Evolutionary conservation across 2,888 invertebrate genomes (phyloP), one percentile per base, ranked within the genome.

Genomic region (Himalopsyche anomala): DNA sequence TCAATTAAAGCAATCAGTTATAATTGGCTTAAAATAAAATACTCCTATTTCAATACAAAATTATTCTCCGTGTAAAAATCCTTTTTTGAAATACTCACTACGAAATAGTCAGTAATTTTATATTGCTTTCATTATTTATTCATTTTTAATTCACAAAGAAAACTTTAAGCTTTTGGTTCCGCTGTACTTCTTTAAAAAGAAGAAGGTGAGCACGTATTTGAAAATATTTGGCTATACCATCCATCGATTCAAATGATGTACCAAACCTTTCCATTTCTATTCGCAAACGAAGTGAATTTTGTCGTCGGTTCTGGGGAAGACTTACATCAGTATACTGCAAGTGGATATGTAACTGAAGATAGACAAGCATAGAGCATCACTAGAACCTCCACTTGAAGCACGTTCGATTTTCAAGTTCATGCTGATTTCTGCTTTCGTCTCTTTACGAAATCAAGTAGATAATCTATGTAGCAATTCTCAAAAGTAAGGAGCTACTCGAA

Each of bases 351-450:
- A 62, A 8, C 62, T 19, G n/a, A n/a, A 62, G 62, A 62, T 62
- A 62, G 62, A 62, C 62, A 62, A 62, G 62, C 28, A 62, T 19
- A 62, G 62, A 62, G 28, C 19, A 8, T 19, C 62, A 62, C 62
- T 62, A 62, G 81, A 86, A 74, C 54, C 62, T 56, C 83, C 87
- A 87, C 87, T 87, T 62, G 51, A 84, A 54, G 88, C 88, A 88
- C 88, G 88, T 88, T 88, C 88, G 86, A 86, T 88, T 87, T 87
- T 88, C 88, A 88, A 86, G 88, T 88, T 88, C 88, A 88, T 79
- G 84, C 85, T 84, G 86, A 84, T 84, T 87, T 83, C 83, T 82
- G 62, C 82, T 38, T 62, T 38, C 69, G 45, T 85, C 45, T 74
- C 81, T 15, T 40, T 8, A 28, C n/a, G 51, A 45, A 80, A 51